Conservation (phyloP, 2,888 invertebrate genomes). For the Oxycera nigricornis region DNA sequence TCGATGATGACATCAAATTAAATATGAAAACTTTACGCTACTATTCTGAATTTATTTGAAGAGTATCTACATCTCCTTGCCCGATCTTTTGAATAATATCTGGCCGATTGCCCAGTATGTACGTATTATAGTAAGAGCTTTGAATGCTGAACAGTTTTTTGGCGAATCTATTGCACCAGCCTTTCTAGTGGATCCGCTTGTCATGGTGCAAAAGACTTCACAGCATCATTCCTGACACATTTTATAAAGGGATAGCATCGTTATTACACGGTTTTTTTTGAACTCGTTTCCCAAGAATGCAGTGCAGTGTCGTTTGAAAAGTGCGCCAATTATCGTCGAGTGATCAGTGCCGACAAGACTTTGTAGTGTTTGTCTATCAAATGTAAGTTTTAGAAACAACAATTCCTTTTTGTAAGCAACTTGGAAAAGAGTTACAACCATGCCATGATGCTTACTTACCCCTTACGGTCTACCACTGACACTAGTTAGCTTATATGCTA, state of each 20-base stretch:
- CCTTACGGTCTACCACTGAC: no score
- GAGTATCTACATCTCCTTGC: background rate
- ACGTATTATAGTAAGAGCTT: background rate
- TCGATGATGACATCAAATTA: constrained; percentile 12
- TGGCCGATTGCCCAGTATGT: constrained; percentile 28
- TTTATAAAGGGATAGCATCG: constrained; percentile 23
- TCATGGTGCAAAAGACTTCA: background rate
- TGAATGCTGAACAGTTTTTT: constrained; percentile 11
- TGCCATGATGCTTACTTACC: no score
- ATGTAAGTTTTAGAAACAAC: no score
- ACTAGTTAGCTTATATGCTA: no score
- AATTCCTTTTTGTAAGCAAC: no score
- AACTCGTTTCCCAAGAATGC: constrained; percentile 2
- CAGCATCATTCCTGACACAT: constrained; percentile 14
- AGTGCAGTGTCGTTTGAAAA: background rate
- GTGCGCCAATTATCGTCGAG: constrained; percentile 13
- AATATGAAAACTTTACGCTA: background rate
- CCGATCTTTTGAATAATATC: constrained; percentile 28
- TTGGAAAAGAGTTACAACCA: no score
- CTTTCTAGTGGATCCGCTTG: background rate
- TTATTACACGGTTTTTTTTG: constrained; percentile 9
- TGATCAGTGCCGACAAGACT: no score
- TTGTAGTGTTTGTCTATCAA: no score
- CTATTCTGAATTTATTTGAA: background rate
- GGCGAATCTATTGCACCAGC: constrained; percentile 24